Base-by-base conservation (phyloP, 2,888 invertebrate species). In the Cryptus armator region DNA sequence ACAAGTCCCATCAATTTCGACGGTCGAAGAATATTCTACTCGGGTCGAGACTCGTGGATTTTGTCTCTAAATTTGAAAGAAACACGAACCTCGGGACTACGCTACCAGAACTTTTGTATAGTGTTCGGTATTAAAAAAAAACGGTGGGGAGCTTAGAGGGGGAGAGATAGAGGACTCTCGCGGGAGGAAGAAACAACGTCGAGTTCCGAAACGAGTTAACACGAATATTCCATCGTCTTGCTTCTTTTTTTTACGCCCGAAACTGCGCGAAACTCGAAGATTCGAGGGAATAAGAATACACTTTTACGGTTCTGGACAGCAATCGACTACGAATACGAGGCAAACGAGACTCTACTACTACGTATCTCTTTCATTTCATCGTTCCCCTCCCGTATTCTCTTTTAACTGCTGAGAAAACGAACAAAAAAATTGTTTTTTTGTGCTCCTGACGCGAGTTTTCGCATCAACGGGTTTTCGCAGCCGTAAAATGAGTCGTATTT, bases 1-100 rank as follows among this genome's bases (percentile, higher is more conserved):
- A 90, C 81, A 80, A 85, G 82, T 87, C 83, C 84, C 87, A 84
- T 88, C 77, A 89, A 88, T 87, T 89, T 87, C 64, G 77, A 56
- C 19, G 74, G 32, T 64, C 72, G 66, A 56, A 56, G 72, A 81
- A 56, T 37, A 37, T 37, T 56, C 56, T 4, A 24, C 19, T 19
- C 56, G 56, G 56, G 2, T 10, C 19, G 19, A 12, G 19, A 56
- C 2, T 24, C 56, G 56, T 56, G 56, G 56, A 19, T 24, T 24
- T 56, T 56, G 56, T 24, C 19, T 56, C 24, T 19, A 19, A 14
- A 59, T 14, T 19, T 46, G 66, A 76, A 62, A 67, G 70, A 75
- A n/a, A 19, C 43, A 37, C 14, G 59, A 71, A 62, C 37, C 37
- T 79, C 70, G 79, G 44, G 78, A 83, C 67, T 74, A 51, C 12